Percentiles rank a stretch among this genome's conserved stretches.
These are phyloP conservation scores for Clusia tigrina DNA, from an alignment of 2,888 invertebrate species.

Conservation along the genomic window DNA sequence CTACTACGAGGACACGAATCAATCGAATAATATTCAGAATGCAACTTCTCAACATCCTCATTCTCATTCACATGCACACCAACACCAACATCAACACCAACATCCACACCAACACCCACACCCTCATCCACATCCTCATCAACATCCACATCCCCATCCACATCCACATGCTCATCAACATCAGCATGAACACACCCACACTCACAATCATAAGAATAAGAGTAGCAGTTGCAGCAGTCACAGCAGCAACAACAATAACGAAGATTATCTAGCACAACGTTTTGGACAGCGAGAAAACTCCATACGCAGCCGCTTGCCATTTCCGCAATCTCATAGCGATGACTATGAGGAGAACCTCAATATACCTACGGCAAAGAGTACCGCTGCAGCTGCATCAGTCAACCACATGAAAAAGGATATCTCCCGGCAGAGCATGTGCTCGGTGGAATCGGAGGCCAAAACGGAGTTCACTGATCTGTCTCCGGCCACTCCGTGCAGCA, in stretches of 20 bases:
- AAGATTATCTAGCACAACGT: slow-evolving; percentile 69
- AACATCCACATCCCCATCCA: slow-evolving; percentile 32
- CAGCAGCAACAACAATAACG: slow-evolving; percentile 59
- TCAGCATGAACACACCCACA: slow-evolving; percentile 35
- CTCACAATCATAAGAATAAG: slow-evolving; percentile 49
- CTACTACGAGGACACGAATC: slow-evolving; percentile 61
- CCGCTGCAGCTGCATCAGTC: slow-evolving; percentile 43
- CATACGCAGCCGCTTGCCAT: slow-evolving; percentile 69
- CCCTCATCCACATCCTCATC: too few species aligned
- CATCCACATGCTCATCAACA: slow-evolving; percentile 21
- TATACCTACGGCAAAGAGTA: slow-evolving; percentile 36
- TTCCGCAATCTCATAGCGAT: slow-evolving; percentile 64
- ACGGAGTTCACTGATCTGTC: slow-evolving; percentile 65
- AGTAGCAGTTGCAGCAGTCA: slow-evolving; percentile 45
- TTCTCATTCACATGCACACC: slow-evolving; percentile 13
- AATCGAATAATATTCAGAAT: slow-evolving; percentile 31
- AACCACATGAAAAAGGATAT: slow-evolving; percentile 59
- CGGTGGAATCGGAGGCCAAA: slow-evolving; percentile 63
- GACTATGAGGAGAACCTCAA: slow-evolving; percentile 58
- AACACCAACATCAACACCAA: slow-evolving; percentile 35
- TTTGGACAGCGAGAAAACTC: slow-evolving; percentile 70
- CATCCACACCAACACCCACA: slow-evolving; percentile 39
- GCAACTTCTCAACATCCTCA: slow-evolving; percentile 18
- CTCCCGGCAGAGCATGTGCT: slow-evolving; percentile 63
- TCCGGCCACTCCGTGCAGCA: slow-evolving; percentile 61